A percentile compares a stretch with the other conserved stretches of the same genome.
Conservation (phyloP, 2,888 invertebrate genomes). For the Deilephila porcellus region DNA sequence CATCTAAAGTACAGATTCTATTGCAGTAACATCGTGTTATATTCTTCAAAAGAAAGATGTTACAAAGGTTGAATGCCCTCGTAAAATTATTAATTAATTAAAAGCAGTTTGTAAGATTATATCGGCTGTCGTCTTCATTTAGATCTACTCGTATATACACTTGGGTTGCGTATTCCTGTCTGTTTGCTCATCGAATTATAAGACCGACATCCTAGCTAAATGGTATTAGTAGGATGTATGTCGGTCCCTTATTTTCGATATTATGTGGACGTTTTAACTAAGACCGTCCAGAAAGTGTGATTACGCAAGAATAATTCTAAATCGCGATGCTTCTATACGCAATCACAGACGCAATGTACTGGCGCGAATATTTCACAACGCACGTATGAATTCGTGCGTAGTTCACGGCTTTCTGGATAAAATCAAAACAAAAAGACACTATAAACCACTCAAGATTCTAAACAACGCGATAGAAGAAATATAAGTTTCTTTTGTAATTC, state of each 20-base stretch:
- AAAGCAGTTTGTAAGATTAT: neutral
- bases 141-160: neutral
- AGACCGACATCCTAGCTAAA: neutral
- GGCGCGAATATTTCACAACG: no score
- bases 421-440: neutral
- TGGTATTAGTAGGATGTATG: no score
- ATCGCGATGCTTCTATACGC: no score
- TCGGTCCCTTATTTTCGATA: no score
- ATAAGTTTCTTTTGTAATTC: constrained; percentile 2
- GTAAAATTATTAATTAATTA: neutral
- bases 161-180: neutral
- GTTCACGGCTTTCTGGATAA: no score
- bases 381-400: no score
- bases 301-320: no score
- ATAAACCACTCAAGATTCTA: neutral
- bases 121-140: neutral
- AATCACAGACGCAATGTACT: no score
- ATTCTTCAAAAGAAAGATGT: neutral
- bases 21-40: constrained; percentile 1
- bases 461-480: neutral
- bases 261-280: no score
- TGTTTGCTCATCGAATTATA: neutral
- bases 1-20: constrained; percentile 14
- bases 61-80: constrained; percentile 5
- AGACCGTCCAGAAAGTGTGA: no score